These are phyloP conservation scores for Rhinolophus sinicus DNA, from an alignment of 2,113 vertebrate species.

Conservation along the genomic window DNA sequence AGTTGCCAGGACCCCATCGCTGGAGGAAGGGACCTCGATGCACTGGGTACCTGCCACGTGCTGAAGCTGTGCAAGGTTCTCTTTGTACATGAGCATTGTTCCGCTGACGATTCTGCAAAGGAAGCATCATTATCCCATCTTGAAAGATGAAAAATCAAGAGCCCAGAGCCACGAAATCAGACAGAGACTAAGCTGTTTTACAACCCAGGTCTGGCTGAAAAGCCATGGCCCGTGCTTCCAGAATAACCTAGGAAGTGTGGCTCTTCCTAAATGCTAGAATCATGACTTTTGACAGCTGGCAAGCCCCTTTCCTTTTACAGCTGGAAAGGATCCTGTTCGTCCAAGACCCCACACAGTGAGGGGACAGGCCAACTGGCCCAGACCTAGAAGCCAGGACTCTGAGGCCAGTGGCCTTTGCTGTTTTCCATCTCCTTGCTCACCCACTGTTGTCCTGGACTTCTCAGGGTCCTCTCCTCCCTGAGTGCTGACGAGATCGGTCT, in stretches of 20 bases:
- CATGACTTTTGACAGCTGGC: background rate
- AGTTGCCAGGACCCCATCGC: background rate
- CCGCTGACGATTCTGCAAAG: background rate
- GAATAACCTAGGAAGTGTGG: background rate
- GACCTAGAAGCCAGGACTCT: background rate
- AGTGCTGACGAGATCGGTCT: background rate
- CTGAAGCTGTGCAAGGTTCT: accelerated
- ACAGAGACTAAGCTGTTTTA: background rate
- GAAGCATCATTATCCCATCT: background rate
- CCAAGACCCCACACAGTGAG: background rate
- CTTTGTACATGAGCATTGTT: background rate
- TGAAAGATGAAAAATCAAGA: background rate
- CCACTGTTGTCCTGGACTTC: background rate
- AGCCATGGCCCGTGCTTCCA: background rate
- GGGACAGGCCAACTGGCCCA: background rate
- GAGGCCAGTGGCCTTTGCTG: background rate
- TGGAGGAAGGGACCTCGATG: accelerated
- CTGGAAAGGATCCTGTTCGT: background rate
- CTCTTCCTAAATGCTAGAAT: background rate
- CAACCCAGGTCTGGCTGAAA: background rate
- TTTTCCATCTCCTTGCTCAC: background rate
- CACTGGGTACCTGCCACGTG: accelerated
- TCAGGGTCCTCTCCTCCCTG: background rate
- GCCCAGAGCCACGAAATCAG: background rate
- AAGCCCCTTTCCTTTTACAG: background rate